Percentiles rank a stretch among this genome's conserved stretches.
phyloP scores from a whole-genome alignment of 35 echinoderm and acorn worm genomes.

The Heliocidaris erythrogramma region DNA sequence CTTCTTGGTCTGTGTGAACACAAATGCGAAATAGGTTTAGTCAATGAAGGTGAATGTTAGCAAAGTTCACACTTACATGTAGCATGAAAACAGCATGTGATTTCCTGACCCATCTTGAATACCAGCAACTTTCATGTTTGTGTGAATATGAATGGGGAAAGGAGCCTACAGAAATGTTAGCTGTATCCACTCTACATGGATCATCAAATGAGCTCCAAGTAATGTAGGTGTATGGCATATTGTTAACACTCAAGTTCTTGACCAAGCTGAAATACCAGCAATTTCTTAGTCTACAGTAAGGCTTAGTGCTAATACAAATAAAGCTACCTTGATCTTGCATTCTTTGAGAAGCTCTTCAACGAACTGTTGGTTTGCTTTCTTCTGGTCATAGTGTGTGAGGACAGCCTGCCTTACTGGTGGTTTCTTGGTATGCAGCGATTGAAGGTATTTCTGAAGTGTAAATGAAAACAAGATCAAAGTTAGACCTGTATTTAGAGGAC shows the following conservation, averaged over 20 bases:
- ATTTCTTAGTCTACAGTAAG: too few species aligned
- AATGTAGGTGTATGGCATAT: too few species aligned
- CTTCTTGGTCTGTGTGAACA: constrained; percentile 86
- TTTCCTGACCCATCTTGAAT: neutral
- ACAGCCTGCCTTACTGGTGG: constrained; percentile 56
- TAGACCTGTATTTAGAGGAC: too few species aligned
- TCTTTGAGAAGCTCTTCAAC: constrained; percentile 91
- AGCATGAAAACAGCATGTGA: too few species aligned
- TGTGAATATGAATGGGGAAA: neutral
- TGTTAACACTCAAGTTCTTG: too few species aligned
- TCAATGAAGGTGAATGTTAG: neutral
- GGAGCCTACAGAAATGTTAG: neutral
- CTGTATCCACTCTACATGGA: neutral
- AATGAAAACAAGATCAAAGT: neutral
- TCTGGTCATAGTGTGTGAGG: constrained; percentile 77
- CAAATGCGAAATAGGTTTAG: neutral
- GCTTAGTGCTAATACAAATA: neutral
- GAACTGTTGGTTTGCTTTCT: constrained; percentile 88
- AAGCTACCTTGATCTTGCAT: constrained; percentile 89
- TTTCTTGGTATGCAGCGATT: constrained; percentile 57
- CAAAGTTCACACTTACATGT: too few species aligned
- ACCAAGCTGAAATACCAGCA: too few species aligned
- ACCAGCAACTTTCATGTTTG: neutral
- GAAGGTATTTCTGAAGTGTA: constrained; percentile 65
- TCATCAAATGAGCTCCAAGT: too few species aligned